phyloP scores from a whole-genome alignment of 2,888 invertebrate species.

The Tubulanus polymorphus region DNA sequence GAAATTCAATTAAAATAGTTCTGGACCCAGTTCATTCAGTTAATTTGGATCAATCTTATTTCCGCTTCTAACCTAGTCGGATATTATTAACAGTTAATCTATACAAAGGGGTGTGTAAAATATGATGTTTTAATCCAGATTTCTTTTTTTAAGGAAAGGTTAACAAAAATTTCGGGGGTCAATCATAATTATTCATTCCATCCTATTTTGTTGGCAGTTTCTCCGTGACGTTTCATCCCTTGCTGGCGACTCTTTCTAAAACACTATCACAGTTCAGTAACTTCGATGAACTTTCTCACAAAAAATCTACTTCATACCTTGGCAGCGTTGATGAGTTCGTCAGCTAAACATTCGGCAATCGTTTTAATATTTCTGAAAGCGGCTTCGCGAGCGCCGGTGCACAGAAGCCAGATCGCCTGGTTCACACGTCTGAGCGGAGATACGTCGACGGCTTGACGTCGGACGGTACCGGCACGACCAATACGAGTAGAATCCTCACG shows the following conservation, averaged over 20 bases:
- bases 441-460: conserved; percentile 98
- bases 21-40: too few species aligned
- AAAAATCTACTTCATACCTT: conserved; percentile 63
- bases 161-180: too few species aligned
- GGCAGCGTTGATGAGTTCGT: conserved; percentile 99
- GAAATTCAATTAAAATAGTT: too few species aligned
- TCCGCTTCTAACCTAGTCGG: too few species aligned
- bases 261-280: not conserved
- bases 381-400: conserved; percentile 98
- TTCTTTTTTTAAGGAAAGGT: too few species aligned
- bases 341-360: conserved; percentile 98
- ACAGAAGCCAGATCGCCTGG: conserved; percentile 98
- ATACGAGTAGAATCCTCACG: conserved; percentile 99
- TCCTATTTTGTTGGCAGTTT: too few species aligned
- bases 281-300: not conserved
- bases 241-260: conserved; percentile 3
- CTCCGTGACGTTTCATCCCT: too few species aligned
- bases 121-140: too few species aligned
- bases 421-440: conserved; percentile 97
- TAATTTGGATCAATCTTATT: too few species aligned
- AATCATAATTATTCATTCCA: too few species aligned
- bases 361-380: conserved; percentile 99
- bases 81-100: too few species aligned
- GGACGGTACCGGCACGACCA: conserved; percentile 99
- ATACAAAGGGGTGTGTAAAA: too few species aligned